Evolutionary conservation across 2,797 vertebrate genomes (phyloP).

Genomic region (Gambelia wislizenii): DNA sequence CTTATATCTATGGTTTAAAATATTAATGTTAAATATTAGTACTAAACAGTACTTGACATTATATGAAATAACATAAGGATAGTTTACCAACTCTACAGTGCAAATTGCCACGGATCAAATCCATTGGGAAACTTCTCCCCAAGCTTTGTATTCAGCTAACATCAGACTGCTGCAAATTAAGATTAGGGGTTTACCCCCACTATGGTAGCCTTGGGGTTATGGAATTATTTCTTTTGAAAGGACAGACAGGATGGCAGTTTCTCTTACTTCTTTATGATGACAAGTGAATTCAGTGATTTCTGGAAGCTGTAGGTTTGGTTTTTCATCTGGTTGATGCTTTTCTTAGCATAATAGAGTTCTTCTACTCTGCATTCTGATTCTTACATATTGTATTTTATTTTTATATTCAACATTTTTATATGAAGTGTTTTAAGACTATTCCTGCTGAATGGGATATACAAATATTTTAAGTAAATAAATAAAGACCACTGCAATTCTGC

Average conservation of each 20-base stretch:
- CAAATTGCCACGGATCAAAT: not conserved
- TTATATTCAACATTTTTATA: not conserved
- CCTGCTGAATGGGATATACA: not conserved
- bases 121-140: not conserved
- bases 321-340: not conserved
- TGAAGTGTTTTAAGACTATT: not conserved
- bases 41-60: not conserved
- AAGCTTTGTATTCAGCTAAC: not conserved
- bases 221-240: not conserved
- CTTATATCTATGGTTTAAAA: not conserved
- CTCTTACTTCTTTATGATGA: not conserved
- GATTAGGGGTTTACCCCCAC: not conserved
- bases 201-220: not conserved
- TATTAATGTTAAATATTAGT: not conserved
- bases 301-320: not conserved
- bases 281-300: not conserved
- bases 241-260: not conserved
- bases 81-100: too few species aligned
- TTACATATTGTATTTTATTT: not conserved
- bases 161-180: not conserved
- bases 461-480: not conserved
- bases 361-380: not conserved
- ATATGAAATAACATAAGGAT: not conserved
- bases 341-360: not conserved
- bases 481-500: not conserved